These are phyloP conservation scores for Epizoanthus illoricatus DNA, from an alignment of 92 coral and sea anemone species.

Conservation along the genomic window DNA sequence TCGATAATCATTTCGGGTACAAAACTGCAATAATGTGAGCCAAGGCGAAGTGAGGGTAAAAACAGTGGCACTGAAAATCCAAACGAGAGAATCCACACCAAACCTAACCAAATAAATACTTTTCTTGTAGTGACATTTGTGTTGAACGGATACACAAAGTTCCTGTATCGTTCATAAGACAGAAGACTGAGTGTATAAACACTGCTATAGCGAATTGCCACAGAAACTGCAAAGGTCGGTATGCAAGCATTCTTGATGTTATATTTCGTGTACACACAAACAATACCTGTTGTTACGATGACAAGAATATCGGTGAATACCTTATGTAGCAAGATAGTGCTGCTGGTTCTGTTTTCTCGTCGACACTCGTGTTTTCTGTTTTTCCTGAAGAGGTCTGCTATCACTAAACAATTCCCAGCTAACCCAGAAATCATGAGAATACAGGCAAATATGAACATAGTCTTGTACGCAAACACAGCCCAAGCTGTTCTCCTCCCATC, in stretches of 20 bases:
- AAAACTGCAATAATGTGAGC: slow-evolving; percentile 15
- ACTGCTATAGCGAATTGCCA: slow-evolving; percentile 18
- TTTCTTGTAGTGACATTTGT: slow-evolving; percentile 16
- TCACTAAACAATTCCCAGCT: slow-evolving; percentile 11
- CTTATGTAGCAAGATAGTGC: slow-evolving; percentile 5
- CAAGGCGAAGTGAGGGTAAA: slow-evolving; percentile 6
- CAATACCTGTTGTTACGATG: slow-evolving; percentile 4
- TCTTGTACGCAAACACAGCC: slow-evolving; percentile 2
- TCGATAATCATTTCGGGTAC: background rate
- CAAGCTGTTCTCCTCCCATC: slow-evolving; percentile 16
- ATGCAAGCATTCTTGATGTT: background rate
- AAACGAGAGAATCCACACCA: slow-evolving; percentile 20
- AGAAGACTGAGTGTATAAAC: slow-evolving; percentile 12
- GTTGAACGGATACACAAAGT: slow-evolving; percentile 28
- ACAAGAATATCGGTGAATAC: slow-evolving; percentile 25
- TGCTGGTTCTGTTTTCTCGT: slow-evolving; percentile 15
- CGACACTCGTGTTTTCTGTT: slow-evolving; percentile 5
- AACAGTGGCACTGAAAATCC: slow-evolving; percentile 21
- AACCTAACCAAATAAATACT: slow-evolving; percentile 8
- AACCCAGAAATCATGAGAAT: slow-evolving; percentile 1
- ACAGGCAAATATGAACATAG: background rate
- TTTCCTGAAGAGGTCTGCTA: slow-evolving; percentile 18
- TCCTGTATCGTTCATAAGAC: slow-evolving; percentile 28
- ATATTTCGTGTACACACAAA: slow-evolving; percentile 2
- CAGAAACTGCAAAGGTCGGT: slow-evolving; percentile 7